Evolutionary conservation across 2,888 invertebrate genomes (phyloP).

Genomic region (Leptarthrus brevirostris): DNA sequence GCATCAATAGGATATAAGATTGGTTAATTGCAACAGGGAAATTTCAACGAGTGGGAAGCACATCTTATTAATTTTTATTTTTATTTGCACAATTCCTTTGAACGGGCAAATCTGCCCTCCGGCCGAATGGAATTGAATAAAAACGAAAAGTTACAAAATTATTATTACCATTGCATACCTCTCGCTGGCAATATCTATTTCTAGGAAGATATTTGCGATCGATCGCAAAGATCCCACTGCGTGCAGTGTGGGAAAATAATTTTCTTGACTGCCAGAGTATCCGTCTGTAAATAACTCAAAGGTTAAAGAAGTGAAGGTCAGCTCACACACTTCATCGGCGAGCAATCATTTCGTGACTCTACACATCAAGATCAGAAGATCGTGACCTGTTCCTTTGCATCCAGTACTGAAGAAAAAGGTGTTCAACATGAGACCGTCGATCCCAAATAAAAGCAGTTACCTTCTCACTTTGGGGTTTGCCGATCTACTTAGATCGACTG

Average conservation of each 20-base stretch:
- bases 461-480: constrained; percentile 38
- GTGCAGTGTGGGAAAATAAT: constrained; percentile 39
- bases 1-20: too few species aligned
- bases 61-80: too few species aligned
- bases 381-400: constrained; percentile 48
- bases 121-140: too few species aligned
- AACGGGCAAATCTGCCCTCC: too few species aligned
- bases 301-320: constrained; percentile 48
- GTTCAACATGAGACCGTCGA: constrained; percentile 9
- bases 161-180: too few species aligned
- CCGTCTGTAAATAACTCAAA: constrained; percentile 21
- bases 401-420: constrained; percentile 6
- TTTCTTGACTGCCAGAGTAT: not conserved
- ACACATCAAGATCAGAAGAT: constrained; percentile 46
- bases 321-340: constrained; percentile 38
- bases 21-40: too few species aligned
- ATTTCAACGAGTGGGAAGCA: too few species aligned
- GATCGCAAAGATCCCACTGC: not conserved
- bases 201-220: not conserved
- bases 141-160: too few species aligned
- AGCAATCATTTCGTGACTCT: constrained; percentile 46
- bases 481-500: constrained; percentile 26
- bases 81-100: too few species aligned
- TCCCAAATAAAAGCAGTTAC: not conserved
- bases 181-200: too few species aligned